phyloP scores from a whole-genome alignment of 2,888 invertebrate genomes.

The Eristalis intricaria region DNA sequence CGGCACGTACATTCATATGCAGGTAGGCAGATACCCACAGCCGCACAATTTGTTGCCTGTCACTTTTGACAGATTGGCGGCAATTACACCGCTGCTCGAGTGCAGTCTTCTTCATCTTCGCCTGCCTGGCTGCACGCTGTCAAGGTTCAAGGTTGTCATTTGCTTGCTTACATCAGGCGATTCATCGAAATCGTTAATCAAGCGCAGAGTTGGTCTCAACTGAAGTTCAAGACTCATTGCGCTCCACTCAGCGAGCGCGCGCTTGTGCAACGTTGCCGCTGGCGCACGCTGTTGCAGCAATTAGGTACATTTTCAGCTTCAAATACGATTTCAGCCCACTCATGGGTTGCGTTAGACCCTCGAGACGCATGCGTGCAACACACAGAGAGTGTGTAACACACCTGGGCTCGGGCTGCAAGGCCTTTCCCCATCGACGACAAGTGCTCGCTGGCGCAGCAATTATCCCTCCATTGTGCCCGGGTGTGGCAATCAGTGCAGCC shows the following conservation, averaged over 20 bases:
- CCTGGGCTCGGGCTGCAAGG: slow-evolving; percentile 14
- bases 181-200: not conserved
- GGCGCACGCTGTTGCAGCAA: not conserved
- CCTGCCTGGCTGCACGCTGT: not conserved
- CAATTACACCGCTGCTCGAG: not conserved
- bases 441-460: slow-evolving; percentile 34
- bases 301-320: not conserved
- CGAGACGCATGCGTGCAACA: not conserved
- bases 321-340: not conserved
- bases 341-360: not conserved
- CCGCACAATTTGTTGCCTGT: not conserved
- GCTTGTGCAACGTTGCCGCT: slow-evolving; percentile 1
- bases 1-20: not conserved
- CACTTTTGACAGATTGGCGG: not conserved
- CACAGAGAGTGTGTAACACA: not conserved
- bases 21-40: not conserved
- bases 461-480: slow-evolving; percentile 12
- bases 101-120: not conserved
- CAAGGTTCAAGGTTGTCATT: slow-evolving; percentile 56
- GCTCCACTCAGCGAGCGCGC: not conserved
- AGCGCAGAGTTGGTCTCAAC: not conserved
- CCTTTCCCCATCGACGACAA: slow-evolving; percentile 30
- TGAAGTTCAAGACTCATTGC: slow-evolving; percentile 13
- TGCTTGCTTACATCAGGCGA: slow-evolving; percentile 4
- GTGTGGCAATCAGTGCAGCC: slow-evolving; percentile 20